Conservation (phyloP, 1,140 invertebrate species). For the Heliconius nattereri region DNA sequence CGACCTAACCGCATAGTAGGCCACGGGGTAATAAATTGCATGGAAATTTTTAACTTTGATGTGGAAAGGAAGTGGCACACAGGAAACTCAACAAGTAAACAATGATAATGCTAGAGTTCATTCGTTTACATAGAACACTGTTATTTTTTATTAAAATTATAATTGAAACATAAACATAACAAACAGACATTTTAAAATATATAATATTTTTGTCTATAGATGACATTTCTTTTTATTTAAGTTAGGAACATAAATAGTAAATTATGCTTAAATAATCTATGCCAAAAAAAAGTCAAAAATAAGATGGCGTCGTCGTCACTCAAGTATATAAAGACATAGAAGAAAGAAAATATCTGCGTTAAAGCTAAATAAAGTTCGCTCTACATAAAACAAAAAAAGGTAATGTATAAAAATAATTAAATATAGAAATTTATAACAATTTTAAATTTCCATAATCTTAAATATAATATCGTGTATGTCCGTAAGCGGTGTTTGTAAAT, state of each 20-base stretch:
- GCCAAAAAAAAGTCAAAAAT: too few species aligned
- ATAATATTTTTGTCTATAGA: too few species aligned
- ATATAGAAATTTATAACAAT: not conserved
- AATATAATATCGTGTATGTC: not conserved
- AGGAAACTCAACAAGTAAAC: conserved; percentile 29
- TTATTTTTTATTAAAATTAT: not conserved
- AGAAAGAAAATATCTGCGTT: too few species aligned
- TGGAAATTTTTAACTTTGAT: conserved; percentile 28
- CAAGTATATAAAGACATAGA: too few species aligned
- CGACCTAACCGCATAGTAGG: not conserved
- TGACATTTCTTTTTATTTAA: too few species aligned
- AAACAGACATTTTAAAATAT: not conserved
- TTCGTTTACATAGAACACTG: not conserved
- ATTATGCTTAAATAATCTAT: too few species aligned
- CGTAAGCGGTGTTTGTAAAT: not conserved
- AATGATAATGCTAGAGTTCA: conserved; percentile 21
- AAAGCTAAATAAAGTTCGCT: too few species aligned
- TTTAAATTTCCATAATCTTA: not conserved
- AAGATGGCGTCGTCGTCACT: not conserved
- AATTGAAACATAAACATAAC: not conserved
- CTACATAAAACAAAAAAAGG: too few species aligned
- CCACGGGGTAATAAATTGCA: not conserved
- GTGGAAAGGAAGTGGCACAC: conserved; percentile 23
- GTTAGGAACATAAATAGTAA: too few species aligned
- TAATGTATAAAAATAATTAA: too few species aligned